A percentile compares a stretch with the other conserved stretches of the same genome.
phyloP scores from a whole-genome alignment of 2,888 invertebrate genomes.

The Ernsta delagoae region DNA sequence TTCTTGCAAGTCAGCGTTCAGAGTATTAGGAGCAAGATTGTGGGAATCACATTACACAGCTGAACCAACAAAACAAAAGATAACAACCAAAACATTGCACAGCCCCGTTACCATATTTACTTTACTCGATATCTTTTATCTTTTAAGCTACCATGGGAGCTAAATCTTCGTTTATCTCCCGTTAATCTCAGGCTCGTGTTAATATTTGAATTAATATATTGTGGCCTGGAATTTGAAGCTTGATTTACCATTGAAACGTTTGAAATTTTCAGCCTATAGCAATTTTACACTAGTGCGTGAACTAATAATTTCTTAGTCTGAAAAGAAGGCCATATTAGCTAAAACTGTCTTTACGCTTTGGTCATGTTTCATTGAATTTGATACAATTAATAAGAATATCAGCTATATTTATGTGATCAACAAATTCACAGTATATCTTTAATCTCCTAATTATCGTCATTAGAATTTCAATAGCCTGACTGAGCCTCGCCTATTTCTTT shows the following conservation, averaged over 20 bases:
- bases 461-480: background rate
- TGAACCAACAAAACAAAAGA: constrained; percentile 3
- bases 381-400: too few species aligned
- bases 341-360: too few species aligned
- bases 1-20: background rate
- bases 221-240: constrained; percentile 16
- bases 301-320: too few species aligned
- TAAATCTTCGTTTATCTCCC: constrained; percentile 1
- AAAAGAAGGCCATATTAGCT: too few species aligned
- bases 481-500: background rate
- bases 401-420: too few species aligned
- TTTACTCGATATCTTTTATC: constrained; percentile 16
- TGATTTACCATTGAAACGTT: too few species aligned
- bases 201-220: constrained; percentile 18
- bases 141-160: constrained; percentile 4
- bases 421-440: too few species aligned
- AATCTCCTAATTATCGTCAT: background rate
- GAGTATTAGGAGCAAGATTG: background rate
- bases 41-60: background rate
- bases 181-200: constrained; percentile 11
- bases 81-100: constrained; percentile 28
- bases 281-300: too few species aligned
- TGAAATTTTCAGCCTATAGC: too few species aligned
- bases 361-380: too few species aligned
- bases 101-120: background rate